Conservation (phyloP, 2,888 invertebrate genomes). For the Odontothrips loti region DNA sequence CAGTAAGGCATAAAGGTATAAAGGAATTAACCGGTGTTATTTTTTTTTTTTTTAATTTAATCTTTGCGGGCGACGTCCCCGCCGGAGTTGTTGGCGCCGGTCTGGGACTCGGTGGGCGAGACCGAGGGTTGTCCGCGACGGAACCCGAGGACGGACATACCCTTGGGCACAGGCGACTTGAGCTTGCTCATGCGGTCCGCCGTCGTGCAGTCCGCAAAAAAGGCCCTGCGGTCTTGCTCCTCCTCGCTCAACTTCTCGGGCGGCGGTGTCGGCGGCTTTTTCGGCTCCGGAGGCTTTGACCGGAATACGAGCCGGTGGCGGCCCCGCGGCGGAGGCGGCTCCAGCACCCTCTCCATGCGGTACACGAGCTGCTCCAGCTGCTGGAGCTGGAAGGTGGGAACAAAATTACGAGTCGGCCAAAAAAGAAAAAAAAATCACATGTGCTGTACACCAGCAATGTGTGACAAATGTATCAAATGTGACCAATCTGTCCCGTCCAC, state of each 20-base stretch:
- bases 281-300: constrained; percentile 1
- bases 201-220: neutral
- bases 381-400: neutral
- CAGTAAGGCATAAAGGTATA: too few relatives aligned
- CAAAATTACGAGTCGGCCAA: neutral
- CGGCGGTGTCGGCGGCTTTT: neutral
- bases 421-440: neutral
- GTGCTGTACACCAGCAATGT: too few relatives aligned
- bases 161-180: neutral
- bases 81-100: neutral
- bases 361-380: constrained; percentile 16
- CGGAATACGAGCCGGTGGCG: neutral
- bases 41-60: neutral
- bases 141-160: neutral
- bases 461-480: too few relatives aligned
- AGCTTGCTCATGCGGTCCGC: constrained; percentile 2
- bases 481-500: constrained; percentile 45
- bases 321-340: neutral
- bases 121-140: neutral
- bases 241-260: constrained; percentile 2
- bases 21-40: neutral
- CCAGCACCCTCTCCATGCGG: constrained; percentile 10
- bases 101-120: neutral
- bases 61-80: neutral
- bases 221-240: neutral